Percentiles rank a stretch among this genome's conserved stretches.
Conservation (phyloP, 1,140 invertebrate species). For the Caerostris extrusa region DNA sequence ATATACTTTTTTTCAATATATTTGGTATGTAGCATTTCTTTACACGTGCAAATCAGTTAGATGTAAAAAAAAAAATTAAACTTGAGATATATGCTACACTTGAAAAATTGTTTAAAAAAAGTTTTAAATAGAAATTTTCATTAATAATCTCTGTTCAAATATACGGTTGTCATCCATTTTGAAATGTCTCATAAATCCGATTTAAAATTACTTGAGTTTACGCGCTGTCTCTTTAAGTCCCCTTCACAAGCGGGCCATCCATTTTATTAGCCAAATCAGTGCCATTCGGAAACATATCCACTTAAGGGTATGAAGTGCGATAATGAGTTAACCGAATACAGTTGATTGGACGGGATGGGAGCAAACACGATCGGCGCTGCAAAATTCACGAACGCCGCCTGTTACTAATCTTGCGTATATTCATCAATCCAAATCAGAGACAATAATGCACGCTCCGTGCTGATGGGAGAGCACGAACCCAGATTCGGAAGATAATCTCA, state of each 20-base stretch:
- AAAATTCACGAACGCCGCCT: slow-evolving; percentile 31
- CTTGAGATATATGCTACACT: too few relatives aligned
- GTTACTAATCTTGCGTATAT: neutral
- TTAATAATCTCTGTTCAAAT: too few relatives aligned
- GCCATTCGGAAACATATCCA: slow-evolving; percentile 23
- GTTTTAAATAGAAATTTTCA: too few relatives aligned
- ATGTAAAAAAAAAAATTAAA: too few relatives aligned
- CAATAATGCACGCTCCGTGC: neutral
- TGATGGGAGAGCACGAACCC: neutral
- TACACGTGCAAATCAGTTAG: too few relatives aligned
- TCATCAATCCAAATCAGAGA: slow-evolving; percentile 10
- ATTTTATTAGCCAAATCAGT: slow-evolving; percentile 1
- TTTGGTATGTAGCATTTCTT: too few relatives aligned
- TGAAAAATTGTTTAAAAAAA: too few relatives aligned
- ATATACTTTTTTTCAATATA: too few relatives aligned
- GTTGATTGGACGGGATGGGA: neutral
- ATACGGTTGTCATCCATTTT: too few relatives aligned
- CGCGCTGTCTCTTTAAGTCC: too few relatives aligned
- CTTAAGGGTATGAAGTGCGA: slow-evolving; percentile 28
- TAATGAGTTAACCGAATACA: slow-evolving; percentile 30
- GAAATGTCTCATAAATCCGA: too few relatives aligned
- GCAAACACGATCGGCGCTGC: neutral
- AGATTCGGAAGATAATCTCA: slow-evolving; percentile 6
- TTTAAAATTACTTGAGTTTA: too few relatives aligned
- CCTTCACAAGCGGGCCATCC: neutral